These are phyloP conservation scores for Sander vitreus DNA, from an alignment of 2,113 vertebrate genomes.

Conservation along the genomic window DNA sequence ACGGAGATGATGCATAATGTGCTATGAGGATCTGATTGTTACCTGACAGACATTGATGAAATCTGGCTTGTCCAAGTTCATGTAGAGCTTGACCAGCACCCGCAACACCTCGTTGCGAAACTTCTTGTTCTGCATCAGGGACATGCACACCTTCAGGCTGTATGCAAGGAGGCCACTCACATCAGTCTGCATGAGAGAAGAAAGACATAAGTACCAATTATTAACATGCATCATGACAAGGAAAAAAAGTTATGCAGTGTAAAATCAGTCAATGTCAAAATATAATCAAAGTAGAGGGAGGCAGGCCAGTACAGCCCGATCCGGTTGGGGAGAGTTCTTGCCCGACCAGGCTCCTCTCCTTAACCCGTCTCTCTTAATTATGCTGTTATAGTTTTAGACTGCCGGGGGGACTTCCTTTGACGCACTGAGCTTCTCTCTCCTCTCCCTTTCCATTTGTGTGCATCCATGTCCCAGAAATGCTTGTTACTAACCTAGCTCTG, in stretches of 20 bases:
- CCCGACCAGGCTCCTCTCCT: too few species aligned
- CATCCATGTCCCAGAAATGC: too few species aligned
- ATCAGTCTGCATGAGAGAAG: conserved; percentile 88
- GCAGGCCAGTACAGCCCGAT: too few species aligned
- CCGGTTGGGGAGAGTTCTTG: too few species aligned
- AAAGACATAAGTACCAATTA: neutral
- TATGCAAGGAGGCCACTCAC: conserved; percentile 97
- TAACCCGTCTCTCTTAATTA: too few species aligned
- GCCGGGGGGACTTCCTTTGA: too few species aligned
- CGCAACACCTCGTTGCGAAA: conserved; percentile 96
- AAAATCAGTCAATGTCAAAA: neutral
- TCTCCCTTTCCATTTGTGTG: too few species aligned
- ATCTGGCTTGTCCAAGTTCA: conserved; percentile 99
- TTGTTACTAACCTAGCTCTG: too few species aligned
- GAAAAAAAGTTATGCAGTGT: neutral
- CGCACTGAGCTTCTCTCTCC: too few species aligned
- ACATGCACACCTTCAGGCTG: conserved; percentile 99
- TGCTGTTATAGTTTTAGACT: too few species aligned
- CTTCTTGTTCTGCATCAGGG: conserved; percentile 99
- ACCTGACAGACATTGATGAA: conserved; percentile 99
- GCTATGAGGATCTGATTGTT: conserved; percentile 17
- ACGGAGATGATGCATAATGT: neutral
- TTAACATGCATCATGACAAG: neutral
- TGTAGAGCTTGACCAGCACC: conserved; percentile 98
- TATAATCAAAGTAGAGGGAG: too few species aligned